These are phyloP conservation scores for Hirtodrosophila confusa DNA, from an alignment of 2,888 invertebrate genomes.

Conservation along the genomic window DNA sequence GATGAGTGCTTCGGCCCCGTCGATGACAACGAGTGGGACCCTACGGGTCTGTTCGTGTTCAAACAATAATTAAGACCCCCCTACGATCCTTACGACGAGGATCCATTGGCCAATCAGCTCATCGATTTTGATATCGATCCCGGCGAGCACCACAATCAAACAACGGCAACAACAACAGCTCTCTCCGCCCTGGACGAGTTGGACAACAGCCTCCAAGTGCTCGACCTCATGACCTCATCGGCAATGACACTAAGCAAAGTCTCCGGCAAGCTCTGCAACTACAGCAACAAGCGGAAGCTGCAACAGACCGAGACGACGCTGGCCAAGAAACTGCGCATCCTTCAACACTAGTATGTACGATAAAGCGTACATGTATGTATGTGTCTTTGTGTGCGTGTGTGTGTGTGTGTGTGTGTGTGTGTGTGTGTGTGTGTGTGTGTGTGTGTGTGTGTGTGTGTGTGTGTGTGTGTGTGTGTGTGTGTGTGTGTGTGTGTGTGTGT, in stretches of 20 bases:
- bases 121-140: constrained; percentile 62
- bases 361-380: background rate
- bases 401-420: constrained; percentile 1
- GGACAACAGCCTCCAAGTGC: constrained; percentile 62
- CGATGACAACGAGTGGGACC: constrained; percentile 89
- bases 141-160: constrained; percentile 45
- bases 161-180: constrained; percentile 49
- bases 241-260: constrained; percentile 69
- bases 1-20: constrained; percentile 92
- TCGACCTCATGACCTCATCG: constrained; percentile 70
- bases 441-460: background rate
- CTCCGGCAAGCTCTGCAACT: constrained; percentile 66
- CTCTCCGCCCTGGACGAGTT: constrained; percentile 69
- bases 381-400: background rate
- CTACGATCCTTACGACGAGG: constrained; percentile 77
- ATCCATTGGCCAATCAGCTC: constrained; percentile 74
- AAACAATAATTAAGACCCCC: constrained; percentile 83
- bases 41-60: constrained; percentile 85
- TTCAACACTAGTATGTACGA: constrained; percentile 55
- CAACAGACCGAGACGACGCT: constrained; percentile 64
- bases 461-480: constrained; percentile 1
- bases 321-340: constrained; percentile 66
- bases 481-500: too few species aligned
- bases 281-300: constrained; percentile 69
- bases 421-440: background rate